These are phyloP conservation scores for Pristionchus mayeri DNA, from an alignment of 2,888 invertebrate genomes.

Conservation along the genomic window DNA sequence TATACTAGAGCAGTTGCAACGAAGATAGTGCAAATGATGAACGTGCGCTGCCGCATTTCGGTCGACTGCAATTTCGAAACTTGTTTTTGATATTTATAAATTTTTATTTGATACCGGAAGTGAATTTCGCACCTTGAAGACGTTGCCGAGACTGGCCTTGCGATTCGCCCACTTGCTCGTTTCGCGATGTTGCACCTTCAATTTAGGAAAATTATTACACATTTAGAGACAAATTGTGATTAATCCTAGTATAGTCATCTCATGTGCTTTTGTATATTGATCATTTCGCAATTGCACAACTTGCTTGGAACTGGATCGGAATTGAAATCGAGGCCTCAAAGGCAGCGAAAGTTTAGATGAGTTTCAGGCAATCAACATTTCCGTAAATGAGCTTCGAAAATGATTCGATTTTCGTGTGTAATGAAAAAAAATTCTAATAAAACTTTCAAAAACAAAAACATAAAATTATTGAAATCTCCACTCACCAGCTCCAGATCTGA, in stretches of 20 bases:
- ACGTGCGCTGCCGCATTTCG: conserved; percentile 64
- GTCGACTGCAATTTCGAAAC: conserved; percentile 34
- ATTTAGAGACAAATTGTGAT: too few species aligned
- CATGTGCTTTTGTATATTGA: too few species aligned
- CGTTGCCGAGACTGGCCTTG: conserved; percentile 64
- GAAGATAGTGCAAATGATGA: conserved; percentile 74
- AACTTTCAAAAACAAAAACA: neutral
- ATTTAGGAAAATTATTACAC: too few species aligned
- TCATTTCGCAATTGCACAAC: too few species aligned
- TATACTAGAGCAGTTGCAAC: conserved; percentile 76
- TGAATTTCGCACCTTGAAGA: conserved; percentile 59
- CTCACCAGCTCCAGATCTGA: conserved; percentile 74
- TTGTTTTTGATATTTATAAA: neutral
- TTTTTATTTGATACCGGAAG: neutral
- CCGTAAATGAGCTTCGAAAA: too few species aligned
- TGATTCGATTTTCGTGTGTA: too few species aligned
- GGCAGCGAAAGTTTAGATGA: too few species aligned
- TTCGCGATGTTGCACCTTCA: conserved; percentile 71
- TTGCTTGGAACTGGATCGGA: too few species aligned
- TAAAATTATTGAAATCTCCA: neutral
- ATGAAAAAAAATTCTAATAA: too few species aligned
- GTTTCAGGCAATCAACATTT: too few species aligned
- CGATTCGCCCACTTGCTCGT: conserved; percentile 72
- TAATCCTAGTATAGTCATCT: too few species aligned
- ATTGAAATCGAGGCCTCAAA: too few species aligned